A percentile compares a stretch with the other conserved stretches of the same genome.
phyloP scores from a whole-genome alignment of 1,140 invertebrate species.

The Contarinia nasturtii region DNA sequence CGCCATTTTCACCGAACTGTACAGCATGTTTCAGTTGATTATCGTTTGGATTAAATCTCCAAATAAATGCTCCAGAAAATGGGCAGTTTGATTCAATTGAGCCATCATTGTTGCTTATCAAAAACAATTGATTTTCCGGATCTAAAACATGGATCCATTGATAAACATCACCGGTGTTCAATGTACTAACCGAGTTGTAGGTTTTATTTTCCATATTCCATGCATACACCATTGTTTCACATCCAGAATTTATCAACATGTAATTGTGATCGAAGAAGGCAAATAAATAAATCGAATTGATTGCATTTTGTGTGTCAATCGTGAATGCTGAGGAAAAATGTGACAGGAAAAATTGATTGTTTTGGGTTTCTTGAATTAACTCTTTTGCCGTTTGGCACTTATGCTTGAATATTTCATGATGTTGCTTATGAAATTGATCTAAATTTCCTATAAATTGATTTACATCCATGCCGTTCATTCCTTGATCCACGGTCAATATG shows the following conservation, averaged over 20 bases:
- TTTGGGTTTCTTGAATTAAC: background rate
- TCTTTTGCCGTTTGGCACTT: background rate
- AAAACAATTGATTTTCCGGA: background rate
- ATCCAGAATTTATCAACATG: background rate
- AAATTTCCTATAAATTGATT: background rate
- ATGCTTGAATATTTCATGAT: background rate
- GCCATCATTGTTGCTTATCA: background rate
- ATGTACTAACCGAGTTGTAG: background rate
- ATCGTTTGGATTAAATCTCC: background rate
- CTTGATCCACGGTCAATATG: background rate
- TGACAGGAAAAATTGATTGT: background rate
- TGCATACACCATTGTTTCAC: background rate
- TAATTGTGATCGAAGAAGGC: background rate
- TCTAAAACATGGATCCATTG: background rate
- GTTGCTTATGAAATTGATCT: background rate
- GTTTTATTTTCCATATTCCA: background rate
- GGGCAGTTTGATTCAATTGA: background rate
- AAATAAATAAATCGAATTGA: background rate
- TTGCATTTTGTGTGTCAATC: background rate
- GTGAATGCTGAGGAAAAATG: background rate
- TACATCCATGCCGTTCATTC: background rate
- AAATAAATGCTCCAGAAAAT: background rate
- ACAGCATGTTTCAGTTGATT: background rate
- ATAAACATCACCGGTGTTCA: background rate
- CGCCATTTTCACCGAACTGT: background rate